Conservation (phyloP, 1,140 invertebrate genomes). For the Pentalonia nigronervosa region DNA sequence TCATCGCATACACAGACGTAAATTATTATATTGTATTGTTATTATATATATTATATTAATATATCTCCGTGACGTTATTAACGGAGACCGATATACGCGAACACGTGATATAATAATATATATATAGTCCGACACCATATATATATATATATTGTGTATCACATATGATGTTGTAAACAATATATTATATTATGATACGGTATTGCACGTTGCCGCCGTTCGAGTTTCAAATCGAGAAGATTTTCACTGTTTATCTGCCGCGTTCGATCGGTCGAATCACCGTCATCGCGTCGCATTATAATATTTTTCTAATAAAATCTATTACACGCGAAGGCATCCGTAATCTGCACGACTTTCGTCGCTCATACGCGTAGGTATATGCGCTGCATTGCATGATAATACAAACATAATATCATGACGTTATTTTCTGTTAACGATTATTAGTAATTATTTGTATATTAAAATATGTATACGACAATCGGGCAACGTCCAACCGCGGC, state of each 20-base stretch:
- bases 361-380: too few species aligned
- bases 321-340: too few species aligned
- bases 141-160: background rate
- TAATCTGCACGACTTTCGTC: too few species aligned
- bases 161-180: background rate
- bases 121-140: background rate
- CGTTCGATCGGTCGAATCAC: background rate
- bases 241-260: background rate
- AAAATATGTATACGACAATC: too few species aligned
- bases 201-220: background rate
- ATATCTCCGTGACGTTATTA: conserved; percentile 14
- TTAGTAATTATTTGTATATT: too few species aligned
- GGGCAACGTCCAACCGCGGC: too few species aligned
- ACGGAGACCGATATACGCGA: background rate
- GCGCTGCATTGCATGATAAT: too few species aligned
- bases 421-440: too few species aligned
- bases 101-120: background rate
- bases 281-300: background rate
- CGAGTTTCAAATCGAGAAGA: background rate
- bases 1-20: background rate
- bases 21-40: background rate
- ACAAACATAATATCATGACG: too few species aligned
- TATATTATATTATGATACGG: background rate
- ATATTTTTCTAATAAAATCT: background rate
- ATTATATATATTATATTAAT: background rate